phyloP scores from a whole-genome alignment of 1,140 invertebrate species.

The Meloidogyne exigua region DNA sequence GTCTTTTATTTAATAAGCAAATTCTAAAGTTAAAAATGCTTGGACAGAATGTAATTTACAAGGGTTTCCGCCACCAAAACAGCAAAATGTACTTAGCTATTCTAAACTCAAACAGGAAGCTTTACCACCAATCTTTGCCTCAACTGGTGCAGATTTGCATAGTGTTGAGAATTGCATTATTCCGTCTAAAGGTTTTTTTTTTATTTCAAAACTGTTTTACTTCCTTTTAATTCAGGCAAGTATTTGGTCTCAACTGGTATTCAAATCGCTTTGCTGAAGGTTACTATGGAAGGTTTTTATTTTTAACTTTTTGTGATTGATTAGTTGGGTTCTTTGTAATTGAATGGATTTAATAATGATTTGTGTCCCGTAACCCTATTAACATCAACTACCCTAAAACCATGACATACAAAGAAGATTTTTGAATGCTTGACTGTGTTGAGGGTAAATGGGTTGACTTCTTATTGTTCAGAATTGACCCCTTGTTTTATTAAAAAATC shows the following conservation, averaged over 20 bases:
- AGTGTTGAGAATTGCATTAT: conserved; percentile 84
- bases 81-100: background rate
- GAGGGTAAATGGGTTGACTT: too few species aligned
- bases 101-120: background rate
- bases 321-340: background rate
- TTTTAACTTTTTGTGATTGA: too few species aligned
- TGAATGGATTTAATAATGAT: background rate
- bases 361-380: background rate
- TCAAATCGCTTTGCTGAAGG: conserved; percentile 70
- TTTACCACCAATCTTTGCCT: conserved; percentile 76
- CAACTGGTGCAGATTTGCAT: conserved; percentile 78
- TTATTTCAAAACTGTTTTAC: background rate
- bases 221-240: conserved; percentile 69
- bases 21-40: too few species aligned
- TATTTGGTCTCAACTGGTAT: conserved; percentile 85
- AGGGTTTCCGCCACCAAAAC: too few species aligned
- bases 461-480: too few species aligned
- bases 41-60: too few species aligned
- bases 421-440: too few species aligned
- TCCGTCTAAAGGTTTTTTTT: conserved; percentile 69
- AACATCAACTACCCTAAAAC: too few species aligned
- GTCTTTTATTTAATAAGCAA: too few species aligned
- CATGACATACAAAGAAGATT: too few species aligned
- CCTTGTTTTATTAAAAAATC: too few species aligned
- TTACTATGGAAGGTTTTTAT: conserved; percentile 71